Base-by-base conservation (phyloP, 2,113 vertebrate species). In the Callorhinus ursinus region DNA sequence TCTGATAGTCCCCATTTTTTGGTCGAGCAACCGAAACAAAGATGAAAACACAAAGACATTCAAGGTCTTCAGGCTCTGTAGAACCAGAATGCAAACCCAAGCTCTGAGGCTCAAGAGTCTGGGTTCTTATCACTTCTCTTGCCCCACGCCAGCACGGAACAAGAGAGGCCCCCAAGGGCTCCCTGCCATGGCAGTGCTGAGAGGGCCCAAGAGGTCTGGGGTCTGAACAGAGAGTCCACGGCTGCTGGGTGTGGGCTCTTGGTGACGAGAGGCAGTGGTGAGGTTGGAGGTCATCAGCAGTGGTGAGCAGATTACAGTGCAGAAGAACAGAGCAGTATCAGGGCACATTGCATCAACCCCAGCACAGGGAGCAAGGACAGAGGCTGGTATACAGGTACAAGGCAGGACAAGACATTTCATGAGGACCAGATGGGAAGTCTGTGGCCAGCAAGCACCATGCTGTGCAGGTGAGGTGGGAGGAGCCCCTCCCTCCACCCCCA, bases 201-300 rank as follows among this genome's bases (percentile, higher is more conserved):
- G 59, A 49, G 28, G 14, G 39, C 55, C 10, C 13, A 7, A 18
- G 74, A 79, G 67, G 11, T 18, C 42, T 67, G 33, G 26, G 1
- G 11, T 67, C 76, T 10, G 1, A 95, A 74, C n/a, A 80, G 7
- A 79, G 11, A 51, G 42, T 2, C 4, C 42, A 53, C 33, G 22
- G 49, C 53, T 36, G 4, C 61, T 79, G 36, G 53, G 14, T 18
- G 7, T 39, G 26, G 49, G 24, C 28, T 90, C 61, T 55, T 90
- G n/a, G 28, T 2, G 19, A 4, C 33, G 1, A 0, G 53, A 36
- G 8, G 2, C 51, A 46, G 24, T 5, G 14, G 36, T n/a, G 2
- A 69, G 14, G 33, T 24, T 28, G 9, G 2, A 26, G 18, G 36
- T 15, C 39, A 46, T 84, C 8, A 28, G 26, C 39, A 18, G 22